Conservation (phyloP, 2,888 invertebrate species). For the Apantesis nais region DNA sequence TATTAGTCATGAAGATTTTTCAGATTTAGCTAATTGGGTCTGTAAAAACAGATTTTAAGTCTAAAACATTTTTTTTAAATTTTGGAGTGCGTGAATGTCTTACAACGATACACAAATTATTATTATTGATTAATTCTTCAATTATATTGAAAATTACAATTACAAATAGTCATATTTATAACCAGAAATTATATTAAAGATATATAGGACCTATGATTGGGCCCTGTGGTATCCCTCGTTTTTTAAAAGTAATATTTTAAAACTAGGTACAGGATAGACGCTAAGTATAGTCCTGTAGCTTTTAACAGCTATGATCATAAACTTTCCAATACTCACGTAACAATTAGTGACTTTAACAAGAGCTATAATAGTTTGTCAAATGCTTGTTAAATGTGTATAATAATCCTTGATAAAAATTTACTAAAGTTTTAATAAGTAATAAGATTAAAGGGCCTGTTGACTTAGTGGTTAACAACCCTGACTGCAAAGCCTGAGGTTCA, state of each 20-base stretch:
- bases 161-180: neutral
- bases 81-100: neutral
- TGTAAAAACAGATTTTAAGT: neutral
- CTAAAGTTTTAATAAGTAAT: neutral
- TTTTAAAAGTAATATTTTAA: neutral
- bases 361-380: neutral
- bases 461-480: too few species aligned
- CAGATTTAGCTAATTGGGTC: too few species aligned
- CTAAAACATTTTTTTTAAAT: neutral
- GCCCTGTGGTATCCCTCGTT: neutral
- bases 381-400: neutral
- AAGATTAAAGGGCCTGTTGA: too few species aligned
- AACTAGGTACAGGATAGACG: neutral
- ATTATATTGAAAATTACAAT: neutral
- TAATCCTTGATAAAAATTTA: neutral
- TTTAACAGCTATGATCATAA: neutral
- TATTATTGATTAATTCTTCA: neutral
- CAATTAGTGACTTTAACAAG: neutral
- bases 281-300: neutral
- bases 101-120: neutral
- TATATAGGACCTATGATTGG: neutral
- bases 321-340: neutral
- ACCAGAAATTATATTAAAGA: neutral
- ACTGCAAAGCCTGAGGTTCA: too few species aligned
- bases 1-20: too few species aligned